Evolutionary conservation across 2,113 vertebrate genomes (phyloP).

Genomic region (Mormoops blainvillei): DNA sequence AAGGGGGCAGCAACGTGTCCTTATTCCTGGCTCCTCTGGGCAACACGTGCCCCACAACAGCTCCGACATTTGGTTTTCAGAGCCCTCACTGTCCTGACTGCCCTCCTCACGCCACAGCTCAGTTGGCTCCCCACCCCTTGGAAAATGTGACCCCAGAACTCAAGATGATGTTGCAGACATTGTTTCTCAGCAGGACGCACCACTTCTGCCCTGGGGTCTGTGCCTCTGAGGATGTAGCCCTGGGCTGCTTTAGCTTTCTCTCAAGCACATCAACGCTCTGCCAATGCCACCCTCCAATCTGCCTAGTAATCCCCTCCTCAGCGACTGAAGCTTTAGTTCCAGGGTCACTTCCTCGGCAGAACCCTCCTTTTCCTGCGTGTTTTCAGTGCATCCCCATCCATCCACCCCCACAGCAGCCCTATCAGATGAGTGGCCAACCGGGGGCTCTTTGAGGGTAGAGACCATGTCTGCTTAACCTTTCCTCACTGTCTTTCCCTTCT

Average conservation of each 20-base stretch:
- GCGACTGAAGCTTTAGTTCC: background rate
- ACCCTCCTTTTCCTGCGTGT: background rate
- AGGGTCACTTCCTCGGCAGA: background rate
- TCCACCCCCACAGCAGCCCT: background rate
- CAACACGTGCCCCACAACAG: rapidly evolving
- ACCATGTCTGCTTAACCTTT: background rate
- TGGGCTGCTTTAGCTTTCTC: background rate
- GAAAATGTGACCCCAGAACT: background rate
- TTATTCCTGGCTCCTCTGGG: background rate
- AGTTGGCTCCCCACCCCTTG: background rate
- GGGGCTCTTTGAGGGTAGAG: background rate
- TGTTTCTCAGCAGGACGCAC: background rate
- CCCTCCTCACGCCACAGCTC: background rate
- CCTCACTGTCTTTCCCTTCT: background rate
- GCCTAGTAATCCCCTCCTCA: background rate
- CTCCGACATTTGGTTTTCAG: background rate
- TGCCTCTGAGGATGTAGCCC: rapidly evolving
- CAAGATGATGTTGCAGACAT: background rate
- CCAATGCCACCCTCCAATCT: rapidly evolving
- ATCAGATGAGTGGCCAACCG: background rate
- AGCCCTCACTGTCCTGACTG: background rate
- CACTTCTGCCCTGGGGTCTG: background rate
- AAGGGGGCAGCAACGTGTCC: background rate
- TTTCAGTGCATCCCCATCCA: rapidly evolving
- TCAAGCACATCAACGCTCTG: rapidly evolving